Base-by-base conservation (phyloP, 2,888 invertebrate species). In the Coelinius sp. region DNA sequence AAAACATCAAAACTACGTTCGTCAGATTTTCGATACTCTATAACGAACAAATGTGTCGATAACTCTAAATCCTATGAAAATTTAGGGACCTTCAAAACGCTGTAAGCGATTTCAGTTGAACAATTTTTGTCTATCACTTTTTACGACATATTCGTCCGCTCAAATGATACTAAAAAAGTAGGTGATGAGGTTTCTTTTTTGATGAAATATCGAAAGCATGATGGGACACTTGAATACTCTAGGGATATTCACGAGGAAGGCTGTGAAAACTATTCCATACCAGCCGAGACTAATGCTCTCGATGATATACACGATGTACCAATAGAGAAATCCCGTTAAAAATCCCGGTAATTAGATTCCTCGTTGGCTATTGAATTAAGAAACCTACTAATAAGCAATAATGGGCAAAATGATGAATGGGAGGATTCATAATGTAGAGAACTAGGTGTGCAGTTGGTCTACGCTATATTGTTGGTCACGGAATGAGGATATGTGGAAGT, bases 101-200 rank as follows among this genome's bases (percentile, higher is more conserved):
- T 31, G 35, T 35, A 17, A 59, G 35, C 31, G 31, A 31, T 59
- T 31, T 59, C 20, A 17, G 59, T 17, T 27, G 31, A 31, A 35
- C 17, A 59, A 27, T 56, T 27, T 59, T 35, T 35, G 14, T 56
- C 27, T 6, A 35, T 35, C 14, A 35, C 35, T 35, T 59, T 59
- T 59, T 31, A 59, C 25, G 59, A 59, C 59, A 59, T 7, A 56
- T 12, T 59, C 59, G 59, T 59, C 59, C 31, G 59, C 59, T 27
- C 59, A 31, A 35, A 35, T 59, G 31, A 31, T 59, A 31, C 59
- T 59, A 59, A 59, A 59, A 59, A 35, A 59, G 20, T 35, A 35
- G 84, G 84, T 84, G 84, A 85, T 81, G 84, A 84, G 81, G 77
- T 49, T 49, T 49, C 8, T 49, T 49, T 31, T 49, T 49, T 17